These are phyloP conservation scores for Ceyx cyanopectus DNA, from an alignment of 2,113 vertebrate species.

Conservation along the genomic window DNA sequence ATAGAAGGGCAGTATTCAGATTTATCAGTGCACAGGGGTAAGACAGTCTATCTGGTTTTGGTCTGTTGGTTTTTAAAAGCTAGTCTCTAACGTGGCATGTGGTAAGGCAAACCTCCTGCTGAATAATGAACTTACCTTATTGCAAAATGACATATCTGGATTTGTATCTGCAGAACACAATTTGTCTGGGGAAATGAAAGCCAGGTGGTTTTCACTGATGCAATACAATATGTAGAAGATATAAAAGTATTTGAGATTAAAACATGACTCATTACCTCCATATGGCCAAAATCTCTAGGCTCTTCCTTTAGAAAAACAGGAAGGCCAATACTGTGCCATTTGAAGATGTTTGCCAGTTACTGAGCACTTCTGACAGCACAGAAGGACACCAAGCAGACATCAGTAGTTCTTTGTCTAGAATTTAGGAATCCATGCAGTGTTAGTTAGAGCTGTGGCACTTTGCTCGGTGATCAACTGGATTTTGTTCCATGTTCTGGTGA, in stretches of 20 bases:
- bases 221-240: not conserved
- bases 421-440: not conserved
- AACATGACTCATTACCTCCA: not conserved
- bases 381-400: not conserved
- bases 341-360: not conserved
- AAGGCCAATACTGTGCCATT: not conserved
- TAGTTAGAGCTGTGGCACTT: not conserved
- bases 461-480: not conserved
- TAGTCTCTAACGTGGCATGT: not conserved
- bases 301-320: conserved; percentile 9
- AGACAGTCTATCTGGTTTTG: not conserved
- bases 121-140: not conserved
- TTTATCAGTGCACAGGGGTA: not conserved
- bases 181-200: not conserved
- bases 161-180: not conserved
- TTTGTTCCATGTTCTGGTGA: not conserved
- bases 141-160: not conserved
- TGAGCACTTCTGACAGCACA: not conserved
- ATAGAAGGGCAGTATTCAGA: not conserved
- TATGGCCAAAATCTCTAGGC: not conserved
- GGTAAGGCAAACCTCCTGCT: not conserved
- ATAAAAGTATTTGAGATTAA: not conserved
- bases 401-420: not conserved
- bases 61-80: not conserved
- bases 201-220: not conserved